Evolutionary conservation across 2,797 vertebrate species (phyloP), one percentile per base, ranked within the genome.

Genomic region (Melanotaenia pygmaea): DNA sequence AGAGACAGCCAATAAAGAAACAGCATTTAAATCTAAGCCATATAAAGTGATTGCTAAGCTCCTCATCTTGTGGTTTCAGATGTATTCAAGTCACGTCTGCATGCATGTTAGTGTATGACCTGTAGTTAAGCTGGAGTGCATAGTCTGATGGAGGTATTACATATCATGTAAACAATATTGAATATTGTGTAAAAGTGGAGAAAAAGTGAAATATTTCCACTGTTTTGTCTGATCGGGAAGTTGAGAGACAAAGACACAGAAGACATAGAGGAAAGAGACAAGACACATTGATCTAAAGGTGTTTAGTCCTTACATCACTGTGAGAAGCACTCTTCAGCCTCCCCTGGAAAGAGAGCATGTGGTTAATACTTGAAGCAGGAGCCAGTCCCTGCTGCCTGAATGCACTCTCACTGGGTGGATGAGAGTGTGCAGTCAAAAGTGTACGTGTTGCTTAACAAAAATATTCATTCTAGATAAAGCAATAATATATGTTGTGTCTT

Each of bases 311-410:
- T 98, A 99, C 97, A 97, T 99, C 98, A 94, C 97, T 97, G 96
- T 99, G 98, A 97, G 97, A 97, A 95, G 96, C 96, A 94, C 94
- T 95, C 97, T 98, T 99, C 97, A 96, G 96, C 95, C 97, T 99
- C 95, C 97, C 97, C 98, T 99, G 97, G 93, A 96, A 96, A 98
- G 94, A 99, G 94, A 96, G 91, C 90, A 95, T 71, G 89, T 81
- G 91, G 92, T 94, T 94, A 94, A 94, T 93, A 94, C 81, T 87
- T 83, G 70, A 88, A 90, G 76, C 86, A 85, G 81, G 77, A 77
- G 84, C 88, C 77, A 78, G 70, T 79, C 67, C 66, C 81, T 63
- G 78, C 77, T 81, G 59, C 76, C 83, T 82, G 81, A 89, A 70
- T 86, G 77, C 79, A 81, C 18, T 79, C 50, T 68, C 74, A 80